phyloP scores from a whole-genome alignment of 2,888 invertebrate genomes.

The Temnothorax ravouxi region DNA sequence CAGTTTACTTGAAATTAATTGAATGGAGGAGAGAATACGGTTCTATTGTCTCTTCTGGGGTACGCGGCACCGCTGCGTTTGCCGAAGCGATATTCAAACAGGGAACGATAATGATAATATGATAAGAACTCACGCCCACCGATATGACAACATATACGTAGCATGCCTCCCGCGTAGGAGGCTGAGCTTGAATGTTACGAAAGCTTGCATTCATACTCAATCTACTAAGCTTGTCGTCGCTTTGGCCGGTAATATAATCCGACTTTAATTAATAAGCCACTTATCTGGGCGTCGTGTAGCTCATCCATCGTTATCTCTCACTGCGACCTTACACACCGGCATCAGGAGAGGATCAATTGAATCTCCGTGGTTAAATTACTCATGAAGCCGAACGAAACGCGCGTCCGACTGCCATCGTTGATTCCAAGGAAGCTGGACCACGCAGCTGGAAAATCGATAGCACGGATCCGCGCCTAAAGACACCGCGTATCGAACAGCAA shows the following conservation, averaged over 20 bases:
- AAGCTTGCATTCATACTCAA: conserved; percentile 12
- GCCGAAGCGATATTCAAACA: neutral
- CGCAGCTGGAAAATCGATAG: conserved; percentile 36
- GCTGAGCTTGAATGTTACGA: conserved; percentile 5
- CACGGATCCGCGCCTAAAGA: conserved; percentile 14
- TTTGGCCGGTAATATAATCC: conserved; percentile 20
- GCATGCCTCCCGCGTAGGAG: neutral
- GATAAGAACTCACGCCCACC: neutral
- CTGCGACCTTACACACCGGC: neutral
- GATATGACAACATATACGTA: neutral
- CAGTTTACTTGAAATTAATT: neutral
- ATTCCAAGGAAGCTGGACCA: conserved; percentile 23
- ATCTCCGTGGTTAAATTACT: conserved; percentile 35
- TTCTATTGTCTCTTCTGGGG: neutral
- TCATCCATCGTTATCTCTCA: neutral
- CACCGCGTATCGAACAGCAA: neutral
- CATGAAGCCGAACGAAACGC: conserved; percentile 3
- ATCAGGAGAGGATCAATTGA: neutral
- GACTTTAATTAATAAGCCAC: conserved; percentile 44
- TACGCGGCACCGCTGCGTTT: neutral
- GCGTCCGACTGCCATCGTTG: neutral
- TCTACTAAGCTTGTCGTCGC: neutral
- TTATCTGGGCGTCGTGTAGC: neutral
- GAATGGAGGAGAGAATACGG: neutral
- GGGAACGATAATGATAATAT: neutral